phyloP scores from a whole-genome alignment of 1,140 invertebrate genomes.

The Portunus trituberculatus region DNA sequence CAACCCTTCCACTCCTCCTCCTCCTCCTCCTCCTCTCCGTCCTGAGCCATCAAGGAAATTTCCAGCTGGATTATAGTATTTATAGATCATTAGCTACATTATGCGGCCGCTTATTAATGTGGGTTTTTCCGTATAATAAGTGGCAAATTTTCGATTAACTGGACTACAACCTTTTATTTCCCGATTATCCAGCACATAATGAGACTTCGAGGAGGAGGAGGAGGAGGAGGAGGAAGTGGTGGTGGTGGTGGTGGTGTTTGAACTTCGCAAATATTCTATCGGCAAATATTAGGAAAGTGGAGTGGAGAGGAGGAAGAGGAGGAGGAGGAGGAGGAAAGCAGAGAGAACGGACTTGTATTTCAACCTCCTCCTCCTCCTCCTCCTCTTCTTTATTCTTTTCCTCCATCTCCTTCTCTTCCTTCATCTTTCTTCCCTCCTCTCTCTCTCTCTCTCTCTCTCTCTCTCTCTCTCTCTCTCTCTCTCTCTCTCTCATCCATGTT shows the following conservation, averaged over 20 bases:
- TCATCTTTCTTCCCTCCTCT: not conserved
- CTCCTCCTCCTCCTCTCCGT: not conserved
- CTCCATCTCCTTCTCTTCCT: not conserved
- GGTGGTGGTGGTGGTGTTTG: not conserved
- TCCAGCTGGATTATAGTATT: not conserved
- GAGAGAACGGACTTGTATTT: not conserved
- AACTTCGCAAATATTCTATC: not conserved
- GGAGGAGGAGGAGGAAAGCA: not conserved
- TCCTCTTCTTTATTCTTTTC: not conserved
- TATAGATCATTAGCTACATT: not conserved
- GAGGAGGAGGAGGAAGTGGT: not conserved
- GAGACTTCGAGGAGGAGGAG: not conserved
- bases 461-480: no score
- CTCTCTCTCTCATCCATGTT: no score
- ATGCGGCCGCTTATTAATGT: not conserved
- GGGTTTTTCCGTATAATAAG: not conserved
- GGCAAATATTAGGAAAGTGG: not conserved
- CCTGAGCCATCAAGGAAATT: not conserved
- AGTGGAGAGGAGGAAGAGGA: not conserved
- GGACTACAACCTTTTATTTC: not conserved
- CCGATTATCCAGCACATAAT: not conserved
- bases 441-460: no score
- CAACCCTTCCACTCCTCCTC: not conserved
- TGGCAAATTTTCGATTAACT: not conserved
- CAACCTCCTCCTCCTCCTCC: not conserved